Base-by-base conservation (phyloP, 2,888 invertebrate genomes). In the Ceramica pisi region DNA sequence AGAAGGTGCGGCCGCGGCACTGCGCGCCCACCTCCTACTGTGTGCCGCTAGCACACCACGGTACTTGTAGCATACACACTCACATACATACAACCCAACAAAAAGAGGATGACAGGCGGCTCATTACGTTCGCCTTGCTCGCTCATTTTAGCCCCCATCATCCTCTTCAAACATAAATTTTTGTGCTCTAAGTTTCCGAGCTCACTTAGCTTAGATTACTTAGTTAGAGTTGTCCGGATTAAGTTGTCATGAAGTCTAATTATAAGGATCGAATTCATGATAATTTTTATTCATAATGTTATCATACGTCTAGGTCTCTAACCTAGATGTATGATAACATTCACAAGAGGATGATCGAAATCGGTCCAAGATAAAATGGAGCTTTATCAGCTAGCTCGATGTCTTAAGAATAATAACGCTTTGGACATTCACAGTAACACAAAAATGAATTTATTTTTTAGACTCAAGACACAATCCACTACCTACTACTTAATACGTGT, bases 11-110 rank as follows among this genome's bases (percentile, higher is more conserved):
- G 1, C 93, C 95, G 66, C 90, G 96, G 3, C 95, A 95, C 86
- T 96, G 96, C 83, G 92, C 95, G 12, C 94, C 92, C 14, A 93
- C 96, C 1, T 96, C 96, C 0, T 96, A 96, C 89, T 96, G 96
- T 90, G 95, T 96, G 66, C 96, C 96, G 1, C 90, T 96, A 5
- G 85, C 94, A 0, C 95, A 95, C 90, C 99, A 99, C 96, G 99
- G 99, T 92, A 98, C 97, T 96, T 72, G 19, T 50, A 21, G n/a
- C 19, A 56, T n/a, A 67, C 48, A 9, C 35, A 35, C 31, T 3
- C 5, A 44, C 23, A 63, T 10, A 48, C 48, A 14, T 5, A 31
- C n/a, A 5, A 21, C 8, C 41, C 41, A 51, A 51, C 23, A 51
- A 5, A 16, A 26, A 26, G 8, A 7, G 51, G 51, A 51, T 26